Evolutionary conservation across 2,113 vertebrate species (phyloP), one percentile per base, ranked within the genome.

Genomic region (Pseudonaja textilis): DNA sequence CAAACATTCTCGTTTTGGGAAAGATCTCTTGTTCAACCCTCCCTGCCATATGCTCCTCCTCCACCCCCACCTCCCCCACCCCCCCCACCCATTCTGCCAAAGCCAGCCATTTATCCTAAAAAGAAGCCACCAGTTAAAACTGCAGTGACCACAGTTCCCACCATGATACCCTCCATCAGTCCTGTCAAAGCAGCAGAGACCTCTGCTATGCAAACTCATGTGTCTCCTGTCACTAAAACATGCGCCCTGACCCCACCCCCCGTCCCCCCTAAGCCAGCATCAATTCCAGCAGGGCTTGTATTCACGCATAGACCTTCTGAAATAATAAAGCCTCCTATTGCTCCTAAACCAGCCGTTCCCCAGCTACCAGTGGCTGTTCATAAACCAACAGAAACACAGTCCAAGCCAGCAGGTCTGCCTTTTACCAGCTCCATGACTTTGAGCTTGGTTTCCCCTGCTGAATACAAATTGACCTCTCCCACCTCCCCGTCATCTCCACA

Each of bases 241-340:
- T 96, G 94, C 55, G 96, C 98, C 42, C 95, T 98, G 34, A 96
- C 97, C 93, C 99, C 99, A 93, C 99, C 99, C 93, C 99, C 99
- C 89, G 98, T 99, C 90, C 99, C 99, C 94, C 99, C 99, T 56
- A 99, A 99, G 94, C 99, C 99, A 92, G 96, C 98, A 92, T 98
- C 97, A 92, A 98, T 99, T 97, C 99, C 99, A 96, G 98, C 98
- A 94, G 98, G 99, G 93, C 96, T 99, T 87, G 98, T 99, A 93
- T 99, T 99, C 95, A 98, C 97, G 93, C 99, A 99, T 91, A 99
- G 98, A 92, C 97, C 98, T 56, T 92, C 96, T 95, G 99, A 99
- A 93, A 97, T 97, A 95, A 97, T 98, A 92, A 99, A 98, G 94
- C 98, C 98, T 96, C 98, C 98, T 61, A 98, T 99, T 97, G 98